Percentiles rank a stretch among this genome's conserved stretches.
These are phyloP conservation scores for Sorex fumeus DNA, from an alignment of 2,113 vertebrate genomes.

Conservation along the genomic window DNA sequence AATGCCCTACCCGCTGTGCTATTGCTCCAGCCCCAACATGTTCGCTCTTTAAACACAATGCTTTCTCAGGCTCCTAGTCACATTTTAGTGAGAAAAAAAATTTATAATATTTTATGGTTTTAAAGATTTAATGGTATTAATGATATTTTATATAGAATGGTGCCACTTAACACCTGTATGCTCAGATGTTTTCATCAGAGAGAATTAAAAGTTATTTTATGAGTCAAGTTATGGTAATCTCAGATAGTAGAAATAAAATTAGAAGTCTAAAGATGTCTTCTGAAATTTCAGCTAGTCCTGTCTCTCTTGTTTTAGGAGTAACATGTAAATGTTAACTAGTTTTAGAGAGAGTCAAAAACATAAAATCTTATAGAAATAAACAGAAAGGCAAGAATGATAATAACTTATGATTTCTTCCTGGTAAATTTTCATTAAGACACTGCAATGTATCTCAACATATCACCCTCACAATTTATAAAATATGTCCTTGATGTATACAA, in stretches of 20 bases:
- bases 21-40: too few relatives aligned
- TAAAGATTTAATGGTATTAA: constrained; percentile 20
- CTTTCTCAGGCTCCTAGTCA: not conserved
- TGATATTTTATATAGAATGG: constrained; percentile 63
- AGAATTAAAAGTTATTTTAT: constrained; percentile 70
- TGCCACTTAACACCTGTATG: constrained; percentile 21
- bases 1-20: too few relatives aligned
- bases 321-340: constrained; percentile 26
- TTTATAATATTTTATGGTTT: not conserved
- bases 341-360: constrained; percentile 25
- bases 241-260: constrained; percentile 71
- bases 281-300: not conserved
- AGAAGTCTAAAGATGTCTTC: constrained; percentile 55
- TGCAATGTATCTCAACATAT: not conserved
- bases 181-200: constrained; percentile 62
- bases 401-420: not conserved
- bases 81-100: constrained; percentile 44
- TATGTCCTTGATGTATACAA: not conserved
- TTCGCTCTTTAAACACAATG: constrained; percentile 38
- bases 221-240: constrained; percentile 60
- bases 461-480: not conserved
- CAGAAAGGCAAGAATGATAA: not conserved
- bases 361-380: not conserved
- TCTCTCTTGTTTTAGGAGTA: constrained; percentile 17
- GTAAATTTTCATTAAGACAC: not conserved